phyloP scores from a whole-genome alignment of 2,113 vertebrate species.

The Gavialis gangeticus region DNA sequence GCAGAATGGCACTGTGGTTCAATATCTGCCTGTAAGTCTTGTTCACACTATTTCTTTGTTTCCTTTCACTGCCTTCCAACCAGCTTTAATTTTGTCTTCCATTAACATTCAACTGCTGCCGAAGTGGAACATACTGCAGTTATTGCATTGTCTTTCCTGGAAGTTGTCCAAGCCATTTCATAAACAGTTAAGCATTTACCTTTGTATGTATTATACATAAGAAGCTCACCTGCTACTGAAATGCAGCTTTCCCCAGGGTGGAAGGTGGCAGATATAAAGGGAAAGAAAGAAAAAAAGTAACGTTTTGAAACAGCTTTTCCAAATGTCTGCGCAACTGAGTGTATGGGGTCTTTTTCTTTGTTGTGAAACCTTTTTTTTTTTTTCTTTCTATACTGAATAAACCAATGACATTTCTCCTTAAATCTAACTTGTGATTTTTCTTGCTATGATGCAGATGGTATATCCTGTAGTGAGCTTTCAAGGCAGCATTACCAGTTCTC shows the following conservation, averaged over 20 bases:
- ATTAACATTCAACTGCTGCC: neutral
- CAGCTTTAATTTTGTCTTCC: neutral
- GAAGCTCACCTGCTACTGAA: neutral
- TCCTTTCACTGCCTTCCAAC: neutral
- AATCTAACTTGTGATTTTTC: neutral
- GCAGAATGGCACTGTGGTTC: slow-evolving; percentile 91
- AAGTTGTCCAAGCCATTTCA: neutral
- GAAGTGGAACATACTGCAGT: neutral
- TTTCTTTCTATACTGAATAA: neutral
- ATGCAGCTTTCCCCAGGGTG: neutral
- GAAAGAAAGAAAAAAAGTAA: neutral
- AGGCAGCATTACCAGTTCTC: neutral
- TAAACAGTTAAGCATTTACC: neutral
- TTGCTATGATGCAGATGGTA: neutral
- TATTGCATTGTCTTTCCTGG: neutral
- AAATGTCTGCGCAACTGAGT: neutral
- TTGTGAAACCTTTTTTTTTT: neutral
- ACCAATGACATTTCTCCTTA: neutral
- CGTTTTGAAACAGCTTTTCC: neutral
- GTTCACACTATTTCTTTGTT: neutral
- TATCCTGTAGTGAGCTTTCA: neutral
- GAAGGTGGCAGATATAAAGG: neutral
- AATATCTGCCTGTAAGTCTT: slow-evolving; percentile 93
- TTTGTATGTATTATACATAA: neutral
- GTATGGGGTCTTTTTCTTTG: neutral